Conservation (phyloP, 1,140 invertebrate genomes). For the Aphaenogaster rudis region DNA sequence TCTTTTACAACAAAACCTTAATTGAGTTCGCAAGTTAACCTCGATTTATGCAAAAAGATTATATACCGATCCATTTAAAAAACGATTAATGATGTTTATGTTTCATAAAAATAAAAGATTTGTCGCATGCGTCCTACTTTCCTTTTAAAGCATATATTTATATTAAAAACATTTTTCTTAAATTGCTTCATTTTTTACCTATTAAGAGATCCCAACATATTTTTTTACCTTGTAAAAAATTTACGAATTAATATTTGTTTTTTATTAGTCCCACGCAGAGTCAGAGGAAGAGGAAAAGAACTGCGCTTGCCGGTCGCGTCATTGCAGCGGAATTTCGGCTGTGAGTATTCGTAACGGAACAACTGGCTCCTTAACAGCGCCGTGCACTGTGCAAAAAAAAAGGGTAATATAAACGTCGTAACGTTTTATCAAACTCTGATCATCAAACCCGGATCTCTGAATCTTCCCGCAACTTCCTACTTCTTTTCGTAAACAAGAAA, state of each 20-base stretch:
- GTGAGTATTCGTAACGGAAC: slow-evolving; percentile 74
- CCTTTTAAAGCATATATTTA: neutral
- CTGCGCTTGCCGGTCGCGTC: slow-evolving; percentile 25
- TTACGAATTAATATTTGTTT: slow-evolving; percentile 19
- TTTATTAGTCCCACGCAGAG: neutral
- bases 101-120: slow-evolving; percentile 1
- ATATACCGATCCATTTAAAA: neutral
- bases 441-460: slow-evolving; percentile 48
- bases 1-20: no score
- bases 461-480: slow-evolving; percentile 26
- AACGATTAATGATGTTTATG: neutral
- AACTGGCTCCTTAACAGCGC: slow-evolving; percentile 47
- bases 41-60: no score
- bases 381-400: slow-evolving; percentile 16
- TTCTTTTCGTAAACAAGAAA: slow-evolving; percentile 34
- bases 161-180: neutral
- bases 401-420: neutral
- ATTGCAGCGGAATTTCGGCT: slow-evolving; percentile 59
- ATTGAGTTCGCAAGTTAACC: no score
- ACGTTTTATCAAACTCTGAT: slow-evolving; percentile 67
- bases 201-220: neutral
- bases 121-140: neutral
- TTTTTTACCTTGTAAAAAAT: neutral
- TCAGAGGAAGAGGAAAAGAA: slow-evolving; percentile 5
- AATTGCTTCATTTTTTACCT: neutral